Evolutionary conservation across 2,888 invertebrate species (phyloP).

Genomic region (Melanotus villosus): DNA sequence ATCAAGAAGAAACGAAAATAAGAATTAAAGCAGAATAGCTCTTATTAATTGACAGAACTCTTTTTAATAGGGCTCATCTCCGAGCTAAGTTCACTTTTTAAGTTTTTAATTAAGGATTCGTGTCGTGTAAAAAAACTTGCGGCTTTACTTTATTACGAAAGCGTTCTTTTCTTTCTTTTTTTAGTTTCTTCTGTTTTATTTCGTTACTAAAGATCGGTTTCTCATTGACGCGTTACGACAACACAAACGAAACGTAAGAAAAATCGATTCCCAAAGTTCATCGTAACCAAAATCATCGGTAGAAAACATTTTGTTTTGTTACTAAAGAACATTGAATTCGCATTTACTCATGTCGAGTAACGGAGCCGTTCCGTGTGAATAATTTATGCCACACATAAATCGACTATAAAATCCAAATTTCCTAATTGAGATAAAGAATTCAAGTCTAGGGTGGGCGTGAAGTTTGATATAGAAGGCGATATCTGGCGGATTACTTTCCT

Average conservation of each 20-base stretch:
- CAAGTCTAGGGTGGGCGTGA: conserved; percentile 65
- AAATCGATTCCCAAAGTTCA: neutral
- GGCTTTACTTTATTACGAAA: conserved; percentile 22
- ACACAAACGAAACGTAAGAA: neutral
- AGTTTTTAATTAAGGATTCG: conserved; percentile 42
- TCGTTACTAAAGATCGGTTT: neutral
- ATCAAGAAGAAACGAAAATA: conserved; percentile 58
- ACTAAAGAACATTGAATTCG: conserved; percentile 35
- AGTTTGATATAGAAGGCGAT: conserved; percentile 67
- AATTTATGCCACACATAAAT: conserved; percentile 51
- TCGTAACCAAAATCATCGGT: neutral
- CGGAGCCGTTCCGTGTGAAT: conserved; percentile 34
- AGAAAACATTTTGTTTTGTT: conserved; percentile 6
- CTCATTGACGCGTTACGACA: no score
- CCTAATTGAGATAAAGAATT: conserved; percentile 65
- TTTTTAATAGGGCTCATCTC: conserved; percentile 44
- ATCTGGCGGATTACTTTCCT: conserved; percentile 66
- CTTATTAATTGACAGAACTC: conserved; percentile 61
- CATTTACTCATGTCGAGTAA: conserved; percentile 34
- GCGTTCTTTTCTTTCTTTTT: no score
- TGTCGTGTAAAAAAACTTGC: conserved; percentile 22
- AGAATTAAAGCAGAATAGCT: conserved; percentile 61
- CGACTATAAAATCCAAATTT: conserved; percentile 66
- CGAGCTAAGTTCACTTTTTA: conserved; percentile 35
- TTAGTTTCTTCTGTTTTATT: no score